These are phyloP conservation scores for Archegozetes longisetosus DNA, from an alignment of 1,140 invertebrate genomes.

Conservation along the genomic window DNA sequence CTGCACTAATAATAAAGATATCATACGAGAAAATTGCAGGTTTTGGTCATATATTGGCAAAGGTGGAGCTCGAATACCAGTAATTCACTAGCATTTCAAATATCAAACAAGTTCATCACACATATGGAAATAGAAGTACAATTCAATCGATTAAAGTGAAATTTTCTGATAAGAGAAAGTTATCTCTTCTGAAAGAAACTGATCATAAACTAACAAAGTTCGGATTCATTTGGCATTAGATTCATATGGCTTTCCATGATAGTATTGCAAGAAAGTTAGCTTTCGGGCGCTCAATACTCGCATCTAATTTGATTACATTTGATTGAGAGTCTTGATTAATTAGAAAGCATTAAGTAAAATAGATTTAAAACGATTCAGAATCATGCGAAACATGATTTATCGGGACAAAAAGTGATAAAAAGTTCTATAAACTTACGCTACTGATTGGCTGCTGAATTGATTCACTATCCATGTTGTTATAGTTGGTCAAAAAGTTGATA, in stretches of 20 bases:
- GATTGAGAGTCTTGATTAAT: too few relatives aligned
- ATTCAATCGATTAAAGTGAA: too few relatives aligned
- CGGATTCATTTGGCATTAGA: neutral
- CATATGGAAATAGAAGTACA: too few relatives aligned
- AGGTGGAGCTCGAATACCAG: neutral
- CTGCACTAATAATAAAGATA: neutral
- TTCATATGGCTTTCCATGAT: neutral
- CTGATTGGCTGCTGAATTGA: neutral
- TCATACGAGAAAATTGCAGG: neutral
- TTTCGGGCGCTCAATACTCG: neutral
- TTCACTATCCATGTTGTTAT: neutral
- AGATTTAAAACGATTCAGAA: too few relatives aligned
- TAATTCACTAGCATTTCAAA: too few relatives aligned
- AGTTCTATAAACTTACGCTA: neutral
- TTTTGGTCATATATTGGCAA: neutral
- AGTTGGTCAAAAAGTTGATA: neutral
- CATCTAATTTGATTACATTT: neutral
- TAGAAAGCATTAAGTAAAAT: too few relatives aligned
- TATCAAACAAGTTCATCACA: too few relatives aligned
- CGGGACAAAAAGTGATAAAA: too few relatives aligned
- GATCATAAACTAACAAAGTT: too few relatives aligned
- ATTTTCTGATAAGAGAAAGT: too few relatives aligned
- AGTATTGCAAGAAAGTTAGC: neutral
- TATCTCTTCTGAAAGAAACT: too few relatives aligned
- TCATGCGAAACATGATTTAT: too few relatives aligned